Evolutionary conservation across 2,797 vertebrate species (phyloP).

Genomic region (Protonibea diacanthus): DNA sequence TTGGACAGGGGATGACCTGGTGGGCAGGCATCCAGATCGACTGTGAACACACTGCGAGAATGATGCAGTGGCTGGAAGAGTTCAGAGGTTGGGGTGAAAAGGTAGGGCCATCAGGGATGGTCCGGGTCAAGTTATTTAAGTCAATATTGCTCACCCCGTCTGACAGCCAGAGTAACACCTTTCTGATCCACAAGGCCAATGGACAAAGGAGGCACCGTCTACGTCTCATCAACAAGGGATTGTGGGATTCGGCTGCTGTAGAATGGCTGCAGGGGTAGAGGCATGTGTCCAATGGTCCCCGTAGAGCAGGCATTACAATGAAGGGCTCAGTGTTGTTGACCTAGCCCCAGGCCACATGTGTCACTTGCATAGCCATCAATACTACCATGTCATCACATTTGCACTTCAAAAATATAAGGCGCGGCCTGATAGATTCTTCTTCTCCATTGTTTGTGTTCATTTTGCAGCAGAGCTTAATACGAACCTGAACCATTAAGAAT

Average conservation of each 20-base stretch:
- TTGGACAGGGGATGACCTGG: constrained; percentile 72
- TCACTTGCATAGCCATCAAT: constrained; percentile 82
- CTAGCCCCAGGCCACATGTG: constrained; percentile 83
- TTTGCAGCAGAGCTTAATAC: constrained; percentile 2
- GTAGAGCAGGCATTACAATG: constrained; percentile 76
- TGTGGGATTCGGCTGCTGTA: constrained; percentile 62
- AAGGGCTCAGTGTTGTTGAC: constrained; percentile 82
- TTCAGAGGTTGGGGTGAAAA: constrained; percentile 73
- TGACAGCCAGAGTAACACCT: constrained; percentile 83
- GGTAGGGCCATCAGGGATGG: constrained; percentile 75
- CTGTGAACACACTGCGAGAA: constrained; percentile 32
- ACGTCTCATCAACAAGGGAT: constrained; percentile 75
- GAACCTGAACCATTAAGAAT: background rate
- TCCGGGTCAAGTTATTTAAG: constrained; percentile 80
- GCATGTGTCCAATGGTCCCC: constrained; percentile 78
- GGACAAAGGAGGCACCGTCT: constrained; percentile 71
- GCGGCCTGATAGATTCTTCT: constrained; percentile 37
- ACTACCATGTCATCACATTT: constrained; percentile 79
- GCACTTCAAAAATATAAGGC: constrained; percentile 81
- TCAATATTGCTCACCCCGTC: constrained; percentile 76
- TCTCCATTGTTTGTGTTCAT: constrained; percentile 29
- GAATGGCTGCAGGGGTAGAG: constrained; percentile 61
- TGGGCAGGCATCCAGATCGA: constrained; percentile 67
- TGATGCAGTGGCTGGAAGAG: constrained; percentile 54
- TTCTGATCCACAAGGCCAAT: constrained; percentile 76